Evolutionary conservation across 2,888 invertebrate genomes (phyloP), one percentile per base, ranked within the genome.

Genomic region (Cephus pulcher): DNA sequence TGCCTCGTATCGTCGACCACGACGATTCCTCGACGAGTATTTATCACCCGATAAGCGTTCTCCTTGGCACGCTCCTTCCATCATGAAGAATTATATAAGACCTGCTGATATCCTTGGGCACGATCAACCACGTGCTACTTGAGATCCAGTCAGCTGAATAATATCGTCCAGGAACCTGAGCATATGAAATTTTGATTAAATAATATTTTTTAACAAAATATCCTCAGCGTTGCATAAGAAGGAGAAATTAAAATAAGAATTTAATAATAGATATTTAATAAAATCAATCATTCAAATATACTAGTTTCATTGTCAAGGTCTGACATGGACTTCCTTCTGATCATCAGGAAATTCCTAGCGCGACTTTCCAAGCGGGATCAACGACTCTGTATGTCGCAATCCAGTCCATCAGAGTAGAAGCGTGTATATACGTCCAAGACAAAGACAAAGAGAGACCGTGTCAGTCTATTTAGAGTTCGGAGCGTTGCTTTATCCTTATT

Each of bases 1-100:
- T 83, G 84, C 82, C 84, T 81, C 81, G 82, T 82, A 82, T 84
- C 83, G 82, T 74, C 81, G 80, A 78, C 75, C 81, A 78, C 81
- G 81, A 81, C 80, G 82, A 82, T 79, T 81, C 80, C 82, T 84
- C 78, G 81, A 79, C 78, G 82, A 80, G 75, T 79, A 81, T 69
- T 81, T 82, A 84, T 85, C 82, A 82, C 80, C 80, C 75, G 76
- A 81, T 80, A 78, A 71, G n/a, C 79, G 68, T 35, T 79, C 80
- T 69, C 71, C 71, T 32, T 77, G 79, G 69, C 79, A 80, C 79
- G 80, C 56, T 79, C 78, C 82, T 84, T 78, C 85, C 85, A 85
- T 85, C 80, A 76, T 85, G 85, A 68, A 68, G 74, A 76, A 73
- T 30, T 73, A 9, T 15, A 34, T 83, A 84, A 83, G 71, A 79